These are phyloP conservation scores for Colletes latitarsis DNA, from an alignment of 1,140 invertebrate species.

Conservation along the genomic window DNA sequence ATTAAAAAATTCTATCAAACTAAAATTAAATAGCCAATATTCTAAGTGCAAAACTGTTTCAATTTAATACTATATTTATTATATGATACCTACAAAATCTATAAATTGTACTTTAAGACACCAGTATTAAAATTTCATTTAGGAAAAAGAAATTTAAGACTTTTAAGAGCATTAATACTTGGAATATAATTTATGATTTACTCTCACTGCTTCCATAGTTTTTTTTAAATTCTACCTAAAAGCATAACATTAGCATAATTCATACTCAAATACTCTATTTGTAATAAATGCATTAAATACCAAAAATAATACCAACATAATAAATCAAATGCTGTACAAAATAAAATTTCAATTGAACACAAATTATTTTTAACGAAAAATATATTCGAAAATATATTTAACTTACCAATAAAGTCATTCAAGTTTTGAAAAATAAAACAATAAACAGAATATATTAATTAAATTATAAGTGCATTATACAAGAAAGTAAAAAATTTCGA, in stretches of 20 bases:
- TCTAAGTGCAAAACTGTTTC: neutral
- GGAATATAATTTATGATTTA: neutral
- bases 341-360: neutral
- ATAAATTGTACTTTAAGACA: neutral
- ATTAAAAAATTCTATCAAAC: neutral
- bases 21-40: neutral
- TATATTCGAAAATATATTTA: neutral
- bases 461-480: neutral
- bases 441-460: constrained; percentile 19
- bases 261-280: neutral
- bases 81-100: neutral
- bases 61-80: neutral
- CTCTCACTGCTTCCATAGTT: neutral
- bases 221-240: neutral
- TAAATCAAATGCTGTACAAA: neutral
- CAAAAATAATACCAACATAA: neutral
- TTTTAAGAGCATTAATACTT: neutral
- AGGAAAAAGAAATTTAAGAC: neutral
- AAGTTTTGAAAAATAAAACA: constrained; percentile 36
- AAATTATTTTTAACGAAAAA: neutral
- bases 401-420: constrained; percentile 20
- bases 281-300: neutral
- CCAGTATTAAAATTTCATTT: neutral
- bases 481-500: neutral
- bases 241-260: neutral